A percentile compares a stretch with the other conserved stretches of the same genome.
These are phyloP conservation scores for Drosophila atripex DNA, from an alignment of 2,888 invertebrate species.

Conservation along the genomic window DNA sequence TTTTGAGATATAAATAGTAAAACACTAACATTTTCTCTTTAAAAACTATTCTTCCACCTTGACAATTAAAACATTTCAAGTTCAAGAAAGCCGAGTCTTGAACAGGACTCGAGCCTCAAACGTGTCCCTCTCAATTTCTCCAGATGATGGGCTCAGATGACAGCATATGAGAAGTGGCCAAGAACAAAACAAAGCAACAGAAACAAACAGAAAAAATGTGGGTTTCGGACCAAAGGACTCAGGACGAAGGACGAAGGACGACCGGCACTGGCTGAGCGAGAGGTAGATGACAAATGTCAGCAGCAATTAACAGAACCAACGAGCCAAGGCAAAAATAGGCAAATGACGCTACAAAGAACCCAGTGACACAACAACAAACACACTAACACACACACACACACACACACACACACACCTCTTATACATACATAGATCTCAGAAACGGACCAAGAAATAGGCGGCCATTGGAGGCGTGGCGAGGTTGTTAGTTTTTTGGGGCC, in stretches of 20 bases:
- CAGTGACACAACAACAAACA: conserved; percentile 52
- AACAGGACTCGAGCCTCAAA: neutral
- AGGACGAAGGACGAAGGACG: conserved; percentile 23
- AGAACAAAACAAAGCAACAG: conserved; percentile 1
- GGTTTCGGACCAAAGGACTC: too few species aligned
- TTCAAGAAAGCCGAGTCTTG: neutral
- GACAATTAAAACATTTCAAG: conserved; percentile 6
- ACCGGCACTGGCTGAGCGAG: conserved; percentile 3
- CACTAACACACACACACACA: conserved; percentile 54
- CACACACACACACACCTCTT: conserved; percentile 22
- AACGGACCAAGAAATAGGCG: conserved; percentile 15
- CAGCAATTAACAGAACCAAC: conserved; percentile 70
- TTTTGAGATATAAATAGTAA: too few species aligned
- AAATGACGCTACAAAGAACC: conserved; percentile 60
- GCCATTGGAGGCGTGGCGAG: neutral
- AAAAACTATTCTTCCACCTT: neutral
- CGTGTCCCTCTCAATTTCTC: neutral
- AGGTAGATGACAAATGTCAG: conserved; percentile 61
- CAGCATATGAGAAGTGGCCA: conserved; percentile 12
- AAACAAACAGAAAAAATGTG: neutral
- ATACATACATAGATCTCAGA: neutral
- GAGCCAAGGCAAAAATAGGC: conserved; percentile 45
- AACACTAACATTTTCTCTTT: too few species aligned
- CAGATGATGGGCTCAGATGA: conserved; percentile 2
- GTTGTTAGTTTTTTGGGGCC: neutral